Evolutionary conservation across 2,797 vertebrate species (phyloP).

Genomic region (Pangasius mekongensis): DNA sequence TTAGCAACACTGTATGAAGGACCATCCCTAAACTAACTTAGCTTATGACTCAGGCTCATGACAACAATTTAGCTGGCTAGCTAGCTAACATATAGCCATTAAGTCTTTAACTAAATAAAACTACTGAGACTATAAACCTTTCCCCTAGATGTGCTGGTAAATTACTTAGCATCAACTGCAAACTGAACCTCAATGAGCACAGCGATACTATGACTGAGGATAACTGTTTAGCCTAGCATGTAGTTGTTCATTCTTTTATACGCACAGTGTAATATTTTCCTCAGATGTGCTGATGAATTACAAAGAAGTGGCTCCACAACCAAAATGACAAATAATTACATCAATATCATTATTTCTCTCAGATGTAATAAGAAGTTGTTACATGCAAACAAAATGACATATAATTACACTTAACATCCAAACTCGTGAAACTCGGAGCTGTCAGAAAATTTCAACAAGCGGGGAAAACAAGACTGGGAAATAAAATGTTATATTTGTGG

Average conservation of each 20-base stretch:
- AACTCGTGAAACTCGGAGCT: neutral
- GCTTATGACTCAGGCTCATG: neutral
- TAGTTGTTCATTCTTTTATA: neutral
- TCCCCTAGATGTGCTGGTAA: neutral
- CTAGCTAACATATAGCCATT: neutral
- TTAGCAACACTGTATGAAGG: neutral
- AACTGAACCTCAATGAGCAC: neutral
- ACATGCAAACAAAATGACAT: neutral
- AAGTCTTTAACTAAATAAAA: neutral
- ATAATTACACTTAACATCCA: neutral
- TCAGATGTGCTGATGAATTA: neutral
- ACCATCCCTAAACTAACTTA: neutral
- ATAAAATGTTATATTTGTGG: neutral
- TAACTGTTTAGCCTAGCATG: neutral
- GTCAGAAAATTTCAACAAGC: neutral
- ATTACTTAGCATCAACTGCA: neutral
- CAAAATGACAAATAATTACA: neutral
- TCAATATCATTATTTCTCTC: neutral
- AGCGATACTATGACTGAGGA: neutral
- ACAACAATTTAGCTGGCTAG: neutral
- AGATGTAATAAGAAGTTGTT: neutral
- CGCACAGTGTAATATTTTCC: neutral
- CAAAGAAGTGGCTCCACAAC: neutral
- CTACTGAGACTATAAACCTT: neutral
- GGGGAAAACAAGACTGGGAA: neutral